Evolutionary conservation across 2,797 vertebrate genomes (phyloP).

Genomic region (Heliangelus exortis): DNA sequence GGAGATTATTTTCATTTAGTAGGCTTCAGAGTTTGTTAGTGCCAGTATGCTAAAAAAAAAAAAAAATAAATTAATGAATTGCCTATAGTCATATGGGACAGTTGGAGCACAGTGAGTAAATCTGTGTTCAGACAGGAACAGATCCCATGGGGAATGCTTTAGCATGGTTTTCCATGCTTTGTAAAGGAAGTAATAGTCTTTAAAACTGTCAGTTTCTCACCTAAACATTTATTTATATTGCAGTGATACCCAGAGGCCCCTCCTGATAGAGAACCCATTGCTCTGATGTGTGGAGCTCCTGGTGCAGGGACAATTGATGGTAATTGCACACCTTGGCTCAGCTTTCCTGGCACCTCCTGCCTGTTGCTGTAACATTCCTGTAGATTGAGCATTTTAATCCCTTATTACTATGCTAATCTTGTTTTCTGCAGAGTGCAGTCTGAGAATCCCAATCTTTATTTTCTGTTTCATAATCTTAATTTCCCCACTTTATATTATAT

Average conservation of each 20-base stretch:
- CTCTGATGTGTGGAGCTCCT: not conserved
- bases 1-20: conserved; percentile 17
- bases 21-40: not conserved
- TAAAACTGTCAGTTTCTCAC: not conserved
- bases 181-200: not conserved
- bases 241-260: not conserved
- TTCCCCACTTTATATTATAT: not conserved
- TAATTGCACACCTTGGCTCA: not conserved
- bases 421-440: not conserved
- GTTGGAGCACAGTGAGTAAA: not conserved
- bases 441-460: not conserved
- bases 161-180: not conserved
- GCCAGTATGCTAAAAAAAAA: not conserved
- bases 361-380: rapidly evolving
- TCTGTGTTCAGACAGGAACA: not conserved
- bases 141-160: not conserved
- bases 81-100: not conserved
- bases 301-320: not conserved
- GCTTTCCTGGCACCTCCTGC: not conserved
- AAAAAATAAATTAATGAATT: not conserved
- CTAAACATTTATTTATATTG: not conserved
- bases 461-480: not conserved
- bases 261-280: rapidly evolving
- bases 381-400: not conserved
- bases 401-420: rapidly evolving